phyloP scores from a whole-genome alignment of 2,888 invertebrate species.

The Rotaria macrura region DNA sequence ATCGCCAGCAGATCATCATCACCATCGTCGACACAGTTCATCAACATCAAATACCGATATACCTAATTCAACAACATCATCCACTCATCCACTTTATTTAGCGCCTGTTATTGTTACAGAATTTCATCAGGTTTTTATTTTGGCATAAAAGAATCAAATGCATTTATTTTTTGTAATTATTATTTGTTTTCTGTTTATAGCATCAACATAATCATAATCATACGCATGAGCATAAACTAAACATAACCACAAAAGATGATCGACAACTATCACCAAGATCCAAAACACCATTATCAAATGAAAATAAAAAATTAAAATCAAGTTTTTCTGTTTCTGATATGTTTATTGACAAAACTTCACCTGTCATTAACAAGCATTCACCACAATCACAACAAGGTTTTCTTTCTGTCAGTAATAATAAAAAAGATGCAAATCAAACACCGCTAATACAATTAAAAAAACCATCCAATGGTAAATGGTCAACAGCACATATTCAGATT shows the following conservation, averaged over 20 bases:
- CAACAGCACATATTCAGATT: conserved; percentile 17
- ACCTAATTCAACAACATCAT: neutral
- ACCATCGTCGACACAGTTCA: neutral
- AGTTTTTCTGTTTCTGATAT: neutral
- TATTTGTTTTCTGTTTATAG: neutral
- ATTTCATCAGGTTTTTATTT: conserved; percentile 2
- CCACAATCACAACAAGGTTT: neutral
- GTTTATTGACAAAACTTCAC: neutral
- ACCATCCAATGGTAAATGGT: conserved; percentile 9
- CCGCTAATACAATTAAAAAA: neutral
- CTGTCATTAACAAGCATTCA: neutral
- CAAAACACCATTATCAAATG: neutral
- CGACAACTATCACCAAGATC: neutral
- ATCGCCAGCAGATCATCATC: neutral
- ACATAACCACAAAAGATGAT: neutral
- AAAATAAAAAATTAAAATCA: neutral
- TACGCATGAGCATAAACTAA: conserved; percentile 20
- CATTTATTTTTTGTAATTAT: too few species aligned
- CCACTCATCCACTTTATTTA: neutral
- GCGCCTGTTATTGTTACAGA: conserved; percentile 4
- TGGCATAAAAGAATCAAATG: too few species aligned
- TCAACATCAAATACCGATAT: neutral
- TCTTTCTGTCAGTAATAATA: neutral
- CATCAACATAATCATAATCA: conserved; percentile 21
- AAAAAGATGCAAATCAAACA: neutral